Conservation (phyloP, 2,797 vertebrate species). For the Lates japonicus region DNA sequence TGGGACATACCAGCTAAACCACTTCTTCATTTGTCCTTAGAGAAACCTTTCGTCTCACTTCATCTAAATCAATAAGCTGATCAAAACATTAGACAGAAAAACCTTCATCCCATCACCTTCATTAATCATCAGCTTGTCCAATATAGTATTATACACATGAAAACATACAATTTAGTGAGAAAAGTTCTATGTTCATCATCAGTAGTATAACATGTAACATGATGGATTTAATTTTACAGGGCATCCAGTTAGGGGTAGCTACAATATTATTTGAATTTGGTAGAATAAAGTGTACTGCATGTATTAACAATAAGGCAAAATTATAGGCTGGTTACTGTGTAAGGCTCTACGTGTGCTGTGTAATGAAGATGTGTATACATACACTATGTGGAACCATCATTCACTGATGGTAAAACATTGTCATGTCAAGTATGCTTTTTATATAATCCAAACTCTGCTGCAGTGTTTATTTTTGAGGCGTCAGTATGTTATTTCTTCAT, state of each 20-base stretch:
- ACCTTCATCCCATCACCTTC: slow-evolving; percentile 71
- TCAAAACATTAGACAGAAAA: slow-evolving; percentile 38
- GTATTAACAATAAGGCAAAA: background rate
- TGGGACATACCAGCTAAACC: slow-evolving; percentile 17
- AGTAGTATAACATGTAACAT: slow-evolving; percentile 29
- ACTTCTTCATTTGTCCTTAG: slow-evolving; percentile 54
- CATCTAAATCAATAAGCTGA: slow-evolving; percentile 36
- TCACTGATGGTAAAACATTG: slow-evolving; percentile 40
- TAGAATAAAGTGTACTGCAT: background rate
- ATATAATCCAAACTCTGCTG: background rate
- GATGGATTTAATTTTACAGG: slow-evolving; percentile 3
- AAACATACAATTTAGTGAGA: background rate
- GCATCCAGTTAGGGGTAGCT: background rate
- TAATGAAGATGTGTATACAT: slow-evolving; percentile 2
- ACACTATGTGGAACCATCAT: slow-evolving; percentile 22
- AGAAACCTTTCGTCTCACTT: slow-evolving; percentile 42
- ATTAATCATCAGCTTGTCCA: slow-evolving; percentile 44
- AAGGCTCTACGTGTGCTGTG: slow-evolving; percentile 5
- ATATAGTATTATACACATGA: slow-evolving; percentile 32
- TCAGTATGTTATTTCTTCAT: background rate
- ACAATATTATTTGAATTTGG: background rate
- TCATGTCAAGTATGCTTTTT: slow-evolving; percentile 36
- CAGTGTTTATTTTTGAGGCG: slow-evolving; percentile 22
- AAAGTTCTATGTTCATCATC: slow-evolving; percentile 18
- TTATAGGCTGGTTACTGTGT: background rate